Conservation (phyloP, 2,888 invertebrate genomes). For the Orthonychiurus folsomi region DNA sequence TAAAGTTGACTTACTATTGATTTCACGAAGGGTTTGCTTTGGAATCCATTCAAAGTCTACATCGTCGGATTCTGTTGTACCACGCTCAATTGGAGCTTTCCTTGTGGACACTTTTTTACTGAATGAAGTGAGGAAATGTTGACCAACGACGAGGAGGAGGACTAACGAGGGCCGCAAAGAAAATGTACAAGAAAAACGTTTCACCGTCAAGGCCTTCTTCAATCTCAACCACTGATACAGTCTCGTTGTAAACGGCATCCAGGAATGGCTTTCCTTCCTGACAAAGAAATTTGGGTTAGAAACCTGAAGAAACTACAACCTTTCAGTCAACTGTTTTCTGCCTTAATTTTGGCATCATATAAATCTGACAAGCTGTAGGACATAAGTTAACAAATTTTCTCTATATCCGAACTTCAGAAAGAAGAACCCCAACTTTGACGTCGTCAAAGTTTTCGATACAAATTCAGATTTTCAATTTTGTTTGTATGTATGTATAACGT, state of each 20-base stretch:
- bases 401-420: constrained; percentile 1
- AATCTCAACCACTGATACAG: constrained; percentile 87
- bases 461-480: too few species aligned
- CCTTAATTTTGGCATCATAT: not conserved
- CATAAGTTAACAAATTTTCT: not conserved
- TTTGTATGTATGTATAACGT: too few species aligned
- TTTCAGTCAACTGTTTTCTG: too few species aligned
- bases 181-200: constrained; percentile 95
- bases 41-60: constrained; percentile 99
- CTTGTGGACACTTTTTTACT: constrained; percentile 54
- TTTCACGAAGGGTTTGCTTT: constrained; percentile 67
- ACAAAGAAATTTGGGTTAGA: constrained; percentile 19
- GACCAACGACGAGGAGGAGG: constrained; percentile 75
- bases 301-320: not conserved
- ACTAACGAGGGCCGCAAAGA: constrained; percentile 84
- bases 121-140: constrained; percentile 75
- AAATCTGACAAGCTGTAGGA: not conserved
- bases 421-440: too few species aligned
- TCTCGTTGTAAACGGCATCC: constrained; percentile 96
- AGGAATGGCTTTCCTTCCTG: constrained; percentile 58
- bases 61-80: constrained; percentile 77
- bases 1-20: constrained; percentile 61
- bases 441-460: too few species aligned
- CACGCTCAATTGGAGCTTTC: constrained; percentile 68
- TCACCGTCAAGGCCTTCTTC: constrained; percentile 97